phyloP scores from a whole-genome alignment of 2,797 vertebrate species.

The Myotis vivesi region DNA sequence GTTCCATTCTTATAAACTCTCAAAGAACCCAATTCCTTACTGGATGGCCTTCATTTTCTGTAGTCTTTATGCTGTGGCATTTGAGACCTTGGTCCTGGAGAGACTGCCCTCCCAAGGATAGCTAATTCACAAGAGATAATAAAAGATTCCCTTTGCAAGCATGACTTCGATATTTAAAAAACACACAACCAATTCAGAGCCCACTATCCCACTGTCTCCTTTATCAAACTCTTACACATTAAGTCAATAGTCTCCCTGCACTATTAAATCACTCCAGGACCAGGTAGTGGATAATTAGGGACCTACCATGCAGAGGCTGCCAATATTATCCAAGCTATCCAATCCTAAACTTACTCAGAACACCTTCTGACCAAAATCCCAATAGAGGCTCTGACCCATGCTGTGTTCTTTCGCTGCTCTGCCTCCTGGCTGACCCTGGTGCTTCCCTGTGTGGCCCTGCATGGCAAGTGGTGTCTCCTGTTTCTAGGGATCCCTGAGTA shows the following conservation, averaged over 20 bases:
- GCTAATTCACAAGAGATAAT: not conserved
- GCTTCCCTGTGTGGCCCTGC: accelerated
- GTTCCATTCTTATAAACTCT: not conserved
- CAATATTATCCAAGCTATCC: not conserved
- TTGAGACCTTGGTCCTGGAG: not conserved
- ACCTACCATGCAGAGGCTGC: not conserved
- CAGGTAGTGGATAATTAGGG: not conserved
- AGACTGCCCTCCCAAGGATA: not conserved
- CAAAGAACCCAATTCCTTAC: not conserved
- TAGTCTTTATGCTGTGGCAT: not conserved
- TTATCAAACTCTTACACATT: not conserved
- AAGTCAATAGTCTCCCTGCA: not conserved
- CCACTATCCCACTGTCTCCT: not conserved
- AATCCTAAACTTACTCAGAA: not conserved
- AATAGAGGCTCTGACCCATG: not conserved
- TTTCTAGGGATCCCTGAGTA: not conserved
- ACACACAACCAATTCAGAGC: not conserved
- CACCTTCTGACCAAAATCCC: not conserved
- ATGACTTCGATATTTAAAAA: not conserved
- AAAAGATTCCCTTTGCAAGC: not conserved
- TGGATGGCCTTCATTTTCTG: not conserved
- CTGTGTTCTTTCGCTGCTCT: not conserved
- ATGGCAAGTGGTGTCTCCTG: not conserved
- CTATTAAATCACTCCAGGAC: not conserved
- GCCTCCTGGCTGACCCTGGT: not conserved